A percentile compares a stretch with the other conserved stretches of the same genome.
Conservation (phyloP, 2,797 vertebrate genomes). For the Sciaenops ocellatus region DNA sequence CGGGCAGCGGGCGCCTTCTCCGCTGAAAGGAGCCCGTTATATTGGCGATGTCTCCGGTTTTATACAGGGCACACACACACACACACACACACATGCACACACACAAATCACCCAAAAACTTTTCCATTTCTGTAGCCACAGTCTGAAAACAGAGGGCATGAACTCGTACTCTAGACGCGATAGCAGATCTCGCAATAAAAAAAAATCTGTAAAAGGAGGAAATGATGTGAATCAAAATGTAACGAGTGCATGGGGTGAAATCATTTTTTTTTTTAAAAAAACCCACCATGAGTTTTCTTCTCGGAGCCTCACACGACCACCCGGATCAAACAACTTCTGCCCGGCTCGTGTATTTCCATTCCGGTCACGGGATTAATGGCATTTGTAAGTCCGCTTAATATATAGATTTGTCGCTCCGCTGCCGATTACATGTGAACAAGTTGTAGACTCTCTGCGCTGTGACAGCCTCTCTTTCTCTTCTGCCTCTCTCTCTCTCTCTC, state of each 20-base stretch:
- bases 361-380: slow-evolving; percentile 42
- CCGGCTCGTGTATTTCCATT: slow-evolving; percentile 59
- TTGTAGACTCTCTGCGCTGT: slow-evolving; percentile 46
- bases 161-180: slow-evolving; percentile 28
- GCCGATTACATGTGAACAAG: slow-evolving; percentile 57
- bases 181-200: background rate
- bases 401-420: background rate
- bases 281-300: slow-evolving; percentile 70
- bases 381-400: slow-evolving; percentile 52
- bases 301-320: slow-evolving; percentile 55
- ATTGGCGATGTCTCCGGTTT: slow-evolving; percentile 67
- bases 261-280: background rate
- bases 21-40: slow-evolving; percentile 82
- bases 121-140: slow-evolving; percentile 65
- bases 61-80: slow-evolving; percentile 31
- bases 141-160: slow-evolving; percentile 29
- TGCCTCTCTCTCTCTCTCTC: slow-evolving; percentile 38
- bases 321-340: slow-evolving; percentile 61
- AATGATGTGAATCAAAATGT: no score
- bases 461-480: slow-evolving; percentile 47
- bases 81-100: background rate
- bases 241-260: background rate
- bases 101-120: slow-evolving; percentile 61
- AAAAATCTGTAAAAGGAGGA: background rate
- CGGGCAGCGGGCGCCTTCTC: slow-evolving; percentile 58